Evolutionary conservation across 2,888 invertebrate species (phyloP), one percentile per base, ranked within the genome.

Genomic region (Anarsia innoxiella): DNA sequence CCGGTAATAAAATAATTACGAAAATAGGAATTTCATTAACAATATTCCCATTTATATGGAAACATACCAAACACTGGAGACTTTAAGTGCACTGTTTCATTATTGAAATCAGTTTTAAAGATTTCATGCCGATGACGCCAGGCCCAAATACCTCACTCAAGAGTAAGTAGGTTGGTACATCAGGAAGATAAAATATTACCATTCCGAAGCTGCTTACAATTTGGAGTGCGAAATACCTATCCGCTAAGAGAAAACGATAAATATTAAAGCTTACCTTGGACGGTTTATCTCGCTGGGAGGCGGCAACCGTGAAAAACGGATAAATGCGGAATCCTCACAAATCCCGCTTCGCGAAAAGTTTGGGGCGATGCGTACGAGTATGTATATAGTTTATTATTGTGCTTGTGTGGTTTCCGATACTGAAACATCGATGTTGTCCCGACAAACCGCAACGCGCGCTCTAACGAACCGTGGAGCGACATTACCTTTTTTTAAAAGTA

Each of bases 211-310:
- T 16, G 35, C 28, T 28, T 12, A 35, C 35, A 30, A 36, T 36
- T 36, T 41, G 39, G 35, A 45, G 43, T 42, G 36, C 40, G 43
- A 50, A 51, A 59, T 54, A 59, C 47, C 48, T 48, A 59, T 58
- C 53, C 53, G 54, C 54, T 58, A 60, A 61, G 56, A 61, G 59
- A 59, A 55, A 66, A 61, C 70, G 62, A 74, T 75, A 77, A 77
- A 76, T 76, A 75, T 74, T 66, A 73, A 73, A 69, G 72, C 73
- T 70, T 71, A 68, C 70, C 61, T 61, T 50, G 56, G 59, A 47
- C 54, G 61, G 64, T 66, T 75, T 78, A 76, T 77, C 75, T 64
- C 67, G 45, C 50, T 49, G 46, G 42, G 55, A 51, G 55, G 65
- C 61, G 65, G 59, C 51, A 57, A 56, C 67, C 66, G 69, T 72